Percentiles rank a stretch among this genome's conserved stretches.
Conservation (phyloP, 30 jellyfish, hydroid and myxozoan genomes). For the Clytia hemisphaerica region DNA sequence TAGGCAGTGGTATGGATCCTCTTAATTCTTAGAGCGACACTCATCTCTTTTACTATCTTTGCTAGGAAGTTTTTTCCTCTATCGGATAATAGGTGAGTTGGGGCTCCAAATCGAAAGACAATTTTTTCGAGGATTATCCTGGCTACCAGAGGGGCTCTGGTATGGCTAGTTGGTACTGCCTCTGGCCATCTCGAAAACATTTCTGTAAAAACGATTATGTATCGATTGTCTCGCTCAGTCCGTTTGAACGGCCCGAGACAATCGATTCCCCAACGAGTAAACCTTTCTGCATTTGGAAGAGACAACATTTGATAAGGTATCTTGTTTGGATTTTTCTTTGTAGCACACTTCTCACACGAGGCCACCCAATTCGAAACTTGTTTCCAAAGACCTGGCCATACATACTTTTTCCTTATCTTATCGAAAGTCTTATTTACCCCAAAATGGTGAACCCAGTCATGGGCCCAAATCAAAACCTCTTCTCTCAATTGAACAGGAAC, state of each 20-base stretch:
- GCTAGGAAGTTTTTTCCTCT: constrained; percentile 51
- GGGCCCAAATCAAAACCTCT: too few species aligned
- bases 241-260: constrained; percentile 54
- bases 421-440: too few species aligned
- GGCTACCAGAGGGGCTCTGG: constrained; percentile 45
- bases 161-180: constrained; percentile 41
- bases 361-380: constrained; percentile 42
- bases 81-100: constrained; percentile 37
- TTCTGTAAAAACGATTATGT: constrained; percentile 38
- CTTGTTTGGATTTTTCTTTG: constrained; percentile 22
- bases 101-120: constrained; percentile 52
- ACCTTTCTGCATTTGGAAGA: constrained; percentile 45
- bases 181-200: constrained; percentile 50
- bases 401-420: too few species aligned
- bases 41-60: constrained; percentile 41
- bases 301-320: constrained; percentile 50
- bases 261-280: constrained; percentile 60
- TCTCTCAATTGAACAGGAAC: too few species aligned
- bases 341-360: constrained; percentile 48
- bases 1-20: constrained; percentile 40
- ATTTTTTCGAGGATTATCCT: constrained; percentile 38
- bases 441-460: too few species aligned
- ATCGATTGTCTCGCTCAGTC: constrained; percentile 35
- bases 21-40: too few species aligned
- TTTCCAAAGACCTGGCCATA: constrained; percentile 44